phyloP scores from a whole-genome alignment of 2,888 invertebrate genomes.

The Craniophora ligustri region DNA sequence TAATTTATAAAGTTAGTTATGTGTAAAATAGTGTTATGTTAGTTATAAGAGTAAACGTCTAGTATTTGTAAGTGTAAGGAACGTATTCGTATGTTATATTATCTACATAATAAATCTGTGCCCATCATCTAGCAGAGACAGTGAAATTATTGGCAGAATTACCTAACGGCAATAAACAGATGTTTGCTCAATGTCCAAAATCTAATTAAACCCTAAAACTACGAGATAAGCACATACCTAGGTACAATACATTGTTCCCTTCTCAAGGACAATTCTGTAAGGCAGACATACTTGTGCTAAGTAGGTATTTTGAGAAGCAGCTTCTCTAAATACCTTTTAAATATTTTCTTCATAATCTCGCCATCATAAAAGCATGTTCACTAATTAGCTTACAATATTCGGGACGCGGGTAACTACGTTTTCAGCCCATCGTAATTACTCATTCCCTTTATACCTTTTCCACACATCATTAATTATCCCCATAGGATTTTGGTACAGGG shows the following conservation, averaged over 20 bases:
- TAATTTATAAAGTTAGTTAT: too few relatives aligned
- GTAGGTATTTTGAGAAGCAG: too few relatives aligned
- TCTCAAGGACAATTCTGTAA: neutral
- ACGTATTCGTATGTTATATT: too few relatives aligned
- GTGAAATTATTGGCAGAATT: too few relatives aligned
- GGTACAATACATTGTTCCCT: neutral
- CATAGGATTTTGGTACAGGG: conserved; percentile 49
- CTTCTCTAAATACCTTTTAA: neutral
- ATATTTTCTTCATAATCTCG: conserved; percentile 1
- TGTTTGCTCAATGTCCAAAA: neutral
- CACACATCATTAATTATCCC: conserved; percentile 61
- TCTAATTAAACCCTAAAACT: neutral
- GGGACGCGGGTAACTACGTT: conserved; percentile 8
- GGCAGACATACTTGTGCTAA: neutral
- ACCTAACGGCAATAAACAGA: neutral
- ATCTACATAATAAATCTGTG: too few relatives aligned
- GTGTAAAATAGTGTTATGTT: too few relatives aligned
- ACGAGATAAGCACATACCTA: too few relatives aligned
- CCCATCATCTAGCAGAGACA: too few relatives aligned
- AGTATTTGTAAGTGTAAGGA: too few relatives aligned
- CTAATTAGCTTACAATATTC: conserved; percentile 35
- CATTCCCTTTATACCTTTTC: conserved; percentile 42
- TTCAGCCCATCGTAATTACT: conserved; percentile 36
- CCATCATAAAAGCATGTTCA: conserved; percentile 27
- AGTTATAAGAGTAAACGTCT: too few relatives aligned